These are phyloP conservation scores for Xerus rutilus DNA, from an alignment of 2,797 vertebrate species.

Conservation along the genomic window DNA sequence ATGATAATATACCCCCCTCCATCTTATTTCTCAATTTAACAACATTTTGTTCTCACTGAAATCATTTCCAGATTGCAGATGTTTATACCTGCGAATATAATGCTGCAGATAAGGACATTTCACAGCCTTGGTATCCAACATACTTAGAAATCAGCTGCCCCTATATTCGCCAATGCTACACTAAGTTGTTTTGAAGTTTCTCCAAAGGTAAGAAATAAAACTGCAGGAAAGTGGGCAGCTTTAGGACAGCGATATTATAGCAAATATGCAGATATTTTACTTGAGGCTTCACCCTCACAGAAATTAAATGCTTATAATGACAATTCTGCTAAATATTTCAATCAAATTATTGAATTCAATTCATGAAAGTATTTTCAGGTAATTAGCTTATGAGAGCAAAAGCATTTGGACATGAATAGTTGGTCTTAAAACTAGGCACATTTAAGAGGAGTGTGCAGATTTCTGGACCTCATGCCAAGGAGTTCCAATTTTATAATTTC, in stretches of 20 bases:
- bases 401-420: not conserved
- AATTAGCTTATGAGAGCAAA: not conserved
- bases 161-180: not conserved
- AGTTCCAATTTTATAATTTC: not conserved
- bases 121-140: not conserved
- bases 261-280: not conserved
- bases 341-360: not conserved
- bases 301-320: conserved; percentile 11
- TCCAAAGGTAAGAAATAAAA: not conserved
- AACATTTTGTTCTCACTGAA: not conserved
- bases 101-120: not conserved
- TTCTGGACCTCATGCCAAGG: not conserved
- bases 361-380: not conserved
- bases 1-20: not conserved
- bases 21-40: conserved; percentile 17
- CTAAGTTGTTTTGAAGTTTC: not conserved
- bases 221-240: not conserved
- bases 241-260: not conserved
- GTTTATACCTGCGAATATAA: not conserved
- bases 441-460: not conserved
- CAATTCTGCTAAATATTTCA: not conserved
- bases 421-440: not conserved
- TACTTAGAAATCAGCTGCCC: not conserved
- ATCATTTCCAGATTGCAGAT: not conserved
- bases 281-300: not conserved